Conservation (phyloP, 1,140 invertebrate species). For the Cataglyphis hispanica region DNA sequence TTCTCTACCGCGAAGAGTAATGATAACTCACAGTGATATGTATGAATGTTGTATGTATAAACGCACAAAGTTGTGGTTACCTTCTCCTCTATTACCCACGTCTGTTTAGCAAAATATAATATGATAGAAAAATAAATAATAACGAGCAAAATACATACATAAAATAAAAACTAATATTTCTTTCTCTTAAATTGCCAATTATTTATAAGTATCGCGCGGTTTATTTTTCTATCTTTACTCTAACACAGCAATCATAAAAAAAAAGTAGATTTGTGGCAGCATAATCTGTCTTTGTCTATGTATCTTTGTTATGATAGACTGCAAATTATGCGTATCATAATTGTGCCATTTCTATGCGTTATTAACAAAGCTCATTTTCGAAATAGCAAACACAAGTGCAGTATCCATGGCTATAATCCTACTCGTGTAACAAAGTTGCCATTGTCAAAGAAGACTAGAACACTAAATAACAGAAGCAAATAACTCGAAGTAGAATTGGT, state of each 20-base stretch:
- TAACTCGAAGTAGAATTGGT: conserved; percentile 64
- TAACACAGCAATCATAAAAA: not conserved
- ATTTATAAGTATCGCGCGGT: not conserved
- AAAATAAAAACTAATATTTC: not conserved
- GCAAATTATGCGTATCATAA: conserved; percentile 15
- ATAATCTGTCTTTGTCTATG: not conserved
- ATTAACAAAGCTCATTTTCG: conserved; percentile 7
- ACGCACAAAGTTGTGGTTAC: not conserved
- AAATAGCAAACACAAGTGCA: conserved; percentile 24
- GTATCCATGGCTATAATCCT: conserved; percentile 5
- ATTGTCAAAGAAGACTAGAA: conserved; percentile 58
- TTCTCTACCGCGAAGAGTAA: conserved; percentile 32
- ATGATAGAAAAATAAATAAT: not conserved
- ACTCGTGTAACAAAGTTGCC: conserved; percentile 1
- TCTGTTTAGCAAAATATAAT: conserved; percentile 1
- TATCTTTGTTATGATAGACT: not conserved
- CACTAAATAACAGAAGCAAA: conserved; percentile 64
- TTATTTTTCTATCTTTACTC: not conserved
- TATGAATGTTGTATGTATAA: not conserved
- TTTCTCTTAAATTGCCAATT: not conserved
- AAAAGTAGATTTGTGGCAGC: not conserved
- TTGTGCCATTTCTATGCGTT: not conserved
- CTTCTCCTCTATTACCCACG: not conserved
- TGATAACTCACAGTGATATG: not conserved
- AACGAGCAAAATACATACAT: not conserved